phyloP scores from a whole-genome alignment of 2,797 vertebrate species.

The Chrysocyon brachyurus region DNA sequence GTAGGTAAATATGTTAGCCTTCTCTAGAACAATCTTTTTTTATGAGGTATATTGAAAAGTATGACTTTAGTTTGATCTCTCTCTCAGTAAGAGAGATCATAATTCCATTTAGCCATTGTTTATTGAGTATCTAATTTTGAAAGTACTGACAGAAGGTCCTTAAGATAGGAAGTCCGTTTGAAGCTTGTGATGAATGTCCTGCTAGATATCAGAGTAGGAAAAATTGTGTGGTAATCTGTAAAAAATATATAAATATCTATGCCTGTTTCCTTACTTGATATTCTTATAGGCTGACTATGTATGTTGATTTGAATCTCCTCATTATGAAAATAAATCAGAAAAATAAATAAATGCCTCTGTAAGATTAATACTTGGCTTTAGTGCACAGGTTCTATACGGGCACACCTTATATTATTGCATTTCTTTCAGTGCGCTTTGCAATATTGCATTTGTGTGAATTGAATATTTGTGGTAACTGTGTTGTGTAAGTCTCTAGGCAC shows the following conservation, averaged over 20 bases:
- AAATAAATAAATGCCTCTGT: not conserved
- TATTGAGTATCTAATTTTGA: not conserved
- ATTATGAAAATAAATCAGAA: not conserved
- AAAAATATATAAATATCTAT: not conserved
- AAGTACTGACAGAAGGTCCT: not conserved
- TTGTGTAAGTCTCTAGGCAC: not conserved
- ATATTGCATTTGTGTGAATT: not conserved
- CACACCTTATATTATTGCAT: not conserved
- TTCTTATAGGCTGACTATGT: not conserved
- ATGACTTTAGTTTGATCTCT: no score
- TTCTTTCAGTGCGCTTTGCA: not conserved
- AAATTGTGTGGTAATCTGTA: not conserved
- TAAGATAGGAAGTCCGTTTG: not conserved
- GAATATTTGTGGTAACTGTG: not conserved
- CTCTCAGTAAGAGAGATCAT: not conserved
- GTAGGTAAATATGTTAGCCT: not conserved
- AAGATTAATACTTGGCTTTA: not conserved
- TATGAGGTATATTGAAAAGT: not conserved
- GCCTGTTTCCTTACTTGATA: not conserved
- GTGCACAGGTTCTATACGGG: not conserved
- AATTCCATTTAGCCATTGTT: not conserved
- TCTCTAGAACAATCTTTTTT: not conserved
- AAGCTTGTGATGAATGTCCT: not conserved
- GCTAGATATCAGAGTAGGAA: not conserved
- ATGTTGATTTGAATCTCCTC: not conserved